Base-by-base conservation (phyloP, 2,888 invertebrate genomes). In the Druceiella hillmani region DNA sequence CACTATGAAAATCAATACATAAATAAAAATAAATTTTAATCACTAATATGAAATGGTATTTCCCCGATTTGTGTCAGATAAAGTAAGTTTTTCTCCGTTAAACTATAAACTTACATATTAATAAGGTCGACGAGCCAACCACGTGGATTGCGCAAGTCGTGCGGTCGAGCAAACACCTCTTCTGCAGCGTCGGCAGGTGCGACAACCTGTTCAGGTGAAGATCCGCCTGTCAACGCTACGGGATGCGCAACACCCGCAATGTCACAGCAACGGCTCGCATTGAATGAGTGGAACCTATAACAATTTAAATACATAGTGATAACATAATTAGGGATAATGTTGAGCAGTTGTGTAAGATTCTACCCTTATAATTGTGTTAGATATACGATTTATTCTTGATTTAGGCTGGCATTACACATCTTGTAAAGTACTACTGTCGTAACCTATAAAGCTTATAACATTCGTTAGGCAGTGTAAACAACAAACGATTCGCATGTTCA, bases 71-170 rank as follows among this genome's bases (percentile, higher is more conserved):
- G n/a, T n/a, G n/a, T n/a, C n/a, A n/a, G n/a, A n/a, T n/a, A n/a
- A n/a, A n/a, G n/a, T n/a, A n/a, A n/a, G n/a, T n/a, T n/a, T n/a
- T n/a, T n/a, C n/a, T n/a, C n/a, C n/a, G n/a, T n/a, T n/a, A n/a
- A n/a, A n/a, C n/a, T n/a, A n/a, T n/a, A n/a, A n/a, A 61, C 62
- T 57, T 62, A 79, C 76, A 77, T 78, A 75, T 97, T 97, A 44
- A 97, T 87, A 47, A 97, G 77, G 74, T 97, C 94, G 43, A 95
- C 93, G 48, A 97, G 80, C 95, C 95, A 97, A 40, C 95, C 95
- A 49, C 90, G 80, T 9, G 91, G 89, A 52, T 82, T 83, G 55
- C 94, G 79, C 36, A 84, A 79, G 65, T 95, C 94, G 41, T 64
- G 65, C 37, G 88, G 83, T 52, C 79, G 73, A 17, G 91, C 88